phyloP scores from a whole-genome alignment of 2,797 vertebrate genomes.

The Lacerta bilineata region DNA sequence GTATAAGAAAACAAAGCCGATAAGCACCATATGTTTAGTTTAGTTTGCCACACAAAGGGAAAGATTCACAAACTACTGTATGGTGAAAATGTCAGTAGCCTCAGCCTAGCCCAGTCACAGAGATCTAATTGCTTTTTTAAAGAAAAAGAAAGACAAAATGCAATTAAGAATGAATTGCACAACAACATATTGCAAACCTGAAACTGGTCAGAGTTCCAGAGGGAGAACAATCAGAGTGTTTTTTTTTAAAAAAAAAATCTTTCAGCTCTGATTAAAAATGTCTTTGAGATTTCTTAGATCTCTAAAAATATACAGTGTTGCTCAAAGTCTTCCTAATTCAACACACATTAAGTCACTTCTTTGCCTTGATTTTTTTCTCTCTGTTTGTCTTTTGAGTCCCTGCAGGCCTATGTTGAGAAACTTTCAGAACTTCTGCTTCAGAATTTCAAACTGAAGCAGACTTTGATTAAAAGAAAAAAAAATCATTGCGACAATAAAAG shows the following conservation, averaged over 20 bases:
- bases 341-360: background rate
- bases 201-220: constrained; percentile 23
- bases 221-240: background rate
- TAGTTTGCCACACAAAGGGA: background rate
- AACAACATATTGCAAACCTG: constrained; percentile 2
- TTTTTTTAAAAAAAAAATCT: background rate
- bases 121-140: background rate
- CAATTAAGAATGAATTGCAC: background rate
- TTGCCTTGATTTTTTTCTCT: constrained; percentile 6
- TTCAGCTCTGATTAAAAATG: background rate
- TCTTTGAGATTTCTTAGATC: background rate
- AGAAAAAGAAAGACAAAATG: background rate
- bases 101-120: background rate
- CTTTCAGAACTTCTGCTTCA: constrained; percentile 15
- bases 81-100: background rate
- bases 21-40: constrained; percentile 19
- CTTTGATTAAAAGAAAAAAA: constrained; percentile 8
- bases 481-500: background rate
- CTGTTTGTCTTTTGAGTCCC: background rate
- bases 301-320: constrained; percentile 2
- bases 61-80: background rate
- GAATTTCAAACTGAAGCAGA: background rate
- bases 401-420: constrained; percentile 21
- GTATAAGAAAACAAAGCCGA: background rate
- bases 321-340: constrained; percentile 7